A percentile compares a stretch with the other conserved stretches of the same genome.
Conservation (phyloP, 2,888 invertebrate species). For the Eudemis profundana region DNA sequence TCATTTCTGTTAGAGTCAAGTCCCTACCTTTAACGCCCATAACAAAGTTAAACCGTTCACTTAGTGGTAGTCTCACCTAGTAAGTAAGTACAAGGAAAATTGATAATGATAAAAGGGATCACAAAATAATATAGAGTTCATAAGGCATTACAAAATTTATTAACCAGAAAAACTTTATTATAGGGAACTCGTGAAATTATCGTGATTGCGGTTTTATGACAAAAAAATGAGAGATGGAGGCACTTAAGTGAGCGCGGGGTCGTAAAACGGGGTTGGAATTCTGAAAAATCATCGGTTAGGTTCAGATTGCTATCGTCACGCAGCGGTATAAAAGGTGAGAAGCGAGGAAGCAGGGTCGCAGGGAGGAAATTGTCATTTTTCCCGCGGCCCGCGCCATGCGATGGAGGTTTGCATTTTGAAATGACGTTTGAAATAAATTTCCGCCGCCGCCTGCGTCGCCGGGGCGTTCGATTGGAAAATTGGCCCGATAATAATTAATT, state of each 20-base stretch:
- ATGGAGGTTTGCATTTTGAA: constrained; percentile 70
- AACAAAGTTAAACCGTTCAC: too few species aligned
- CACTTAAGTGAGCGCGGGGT: constrained; percentile 16
- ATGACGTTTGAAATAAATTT: constrained; percentile 82
- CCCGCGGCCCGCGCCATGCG: constrained; percentile 54
- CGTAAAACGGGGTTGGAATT: constrained; percentile 20
- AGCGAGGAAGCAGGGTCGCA: constrained; percentile 41
- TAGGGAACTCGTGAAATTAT: neutral
- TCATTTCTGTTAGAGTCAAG: too few species aligned
- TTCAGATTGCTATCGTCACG: constrained; percentile 16
- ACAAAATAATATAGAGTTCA: too few species aligned
- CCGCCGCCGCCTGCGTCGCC: constrained; percentile 65
- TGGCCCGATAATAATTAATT: constrained; percentile 81
- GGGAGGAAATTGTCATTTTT: constrained; percentile 72
- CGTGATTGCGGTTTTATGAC: constrained; percentile 24
- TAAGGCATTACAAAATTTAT: constrained; percentile 1
- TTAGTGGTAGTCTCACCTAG: too few species aligned
- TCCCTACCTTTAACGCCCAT: too few species aligned
- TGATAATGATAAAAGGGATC: too few species aligned
- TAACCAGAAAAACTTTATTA: constrained; percentile 8
- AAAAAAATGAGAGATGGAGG: constrained; percentile 23
- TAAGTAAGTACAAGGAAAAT: too few species aligned
- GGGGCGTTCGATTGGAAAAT: constrained; percentile 78
- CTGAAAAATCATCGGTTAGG: constrained; percentile 30
- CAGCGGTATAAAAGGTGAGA: constrained; percentile 47